A percentile compares a stretch with the other conserved stretches of the same genome.
phyloP scores from a whole-genome alignment of 2,113 vertebrate genomes.

The Gobio gobio region DNA sequence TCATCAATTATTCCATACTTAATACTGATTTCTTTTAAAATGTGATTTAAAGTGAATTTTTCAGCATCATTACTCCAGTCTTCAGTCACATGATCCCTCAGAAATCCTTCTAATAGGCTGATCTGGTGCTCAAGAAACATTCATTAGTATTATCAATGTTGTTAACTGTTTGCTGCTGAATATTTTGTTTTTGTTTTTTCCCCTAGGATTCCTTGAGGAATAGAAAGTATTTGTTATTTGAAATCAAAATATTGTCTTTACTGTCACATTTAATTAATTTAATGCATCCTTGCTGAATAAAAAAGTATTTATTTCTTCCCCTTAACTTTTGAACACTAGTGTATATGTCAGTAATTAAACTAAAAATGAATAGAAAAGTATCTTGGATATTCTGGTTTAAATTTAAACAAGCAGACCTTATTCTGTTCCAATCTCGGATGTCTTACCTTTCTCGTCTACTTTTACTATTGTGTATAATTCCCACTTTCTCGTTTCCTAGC shows the following conservation, averaged over 20 bases:
- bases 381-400: neutral
- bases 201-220: neutral
- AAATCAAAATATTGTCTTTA: neutral
- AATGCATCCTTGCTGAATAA: neutral
- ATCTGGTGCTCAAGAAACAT: neutral
- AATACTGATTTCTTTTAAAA: no score
- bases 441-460: neutral
- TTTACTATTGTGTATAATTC: neutral
- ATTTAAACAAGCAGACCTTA: neutral
- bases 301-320: neutral
- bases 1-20: no score
- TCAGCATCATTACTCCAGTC: neutral
- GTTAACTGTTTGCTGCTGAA: neutral
- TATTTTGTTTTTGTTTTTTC: neutral
- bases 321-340: neutral
- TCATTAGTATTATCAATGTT: neutral
- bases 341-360: neutral
- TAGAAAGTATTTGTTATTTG: neutral
- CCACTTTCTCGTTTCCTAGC: neutral
- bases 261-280: neutral
- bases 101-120: neutral
- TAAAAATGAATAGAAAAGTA: neutral
- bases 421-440: neutral
- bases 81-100: neutral
- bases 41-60: no score